Percentiles rank a stretch among this genome's conserved stretches.
Conservation (phyloP, 1,140 invertebrate species). For the Tenebrio molitor region DNA sequence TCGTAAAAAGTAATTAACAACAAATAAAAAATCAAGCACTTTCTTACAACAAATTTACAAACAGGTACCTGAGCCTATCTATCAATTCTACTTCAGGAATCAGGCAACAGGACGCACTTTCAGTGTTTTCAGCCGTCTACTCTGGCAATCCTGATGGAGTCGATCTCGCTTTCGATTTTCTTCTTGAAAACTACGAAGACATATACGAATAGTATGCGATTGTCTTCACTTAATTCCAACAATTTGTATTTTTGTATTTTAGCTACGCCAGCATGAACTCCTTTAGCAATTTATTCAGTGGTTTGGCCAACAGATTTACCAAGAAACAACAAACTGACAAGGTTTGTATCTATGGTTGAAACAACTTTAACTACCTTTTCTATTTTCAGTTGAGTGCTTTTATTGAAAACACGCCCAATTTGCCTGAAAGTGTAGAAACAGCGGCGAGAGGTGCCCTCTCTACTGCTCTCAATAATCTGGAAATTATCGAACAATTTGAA, state of each 20-base stretch:
- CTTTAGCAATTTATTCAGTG: not conserved
- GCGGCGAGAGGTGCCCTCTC: not conserved
- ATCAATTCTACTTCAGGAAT: conserved; percentile 11
- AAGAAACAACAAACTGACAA: conserved; percentile 74
- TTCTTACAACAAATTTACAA: not conserved
- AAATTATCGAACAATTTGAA: not conserved
- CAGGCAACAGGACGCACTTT: conserved; percentile 45
- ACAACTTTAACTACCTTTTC: not conserved
- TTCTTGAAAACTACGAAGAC: conserved; percentile 65
- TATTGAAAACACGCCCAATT: conserved; percentile 60
- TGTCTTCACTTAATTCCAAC: not conserved
- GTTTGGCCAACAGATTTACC: conserved; percentile 9
- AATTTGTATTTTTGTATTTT: not conserved
- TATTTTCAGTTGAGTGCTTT: not conserved
- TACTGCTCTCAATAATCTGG: conserved; percentile 4
- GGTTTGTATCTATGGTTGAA: conserved; percentile 64
- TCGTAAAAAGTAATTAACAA: not conserved
- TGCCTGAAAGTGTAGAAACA: conserved; percentile 8
- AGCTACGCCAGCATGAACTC: conserved; percentile 13
- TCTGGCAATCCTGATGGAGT: conserved; percentile 67
- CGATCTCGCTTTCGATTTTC: conserved; percentile 66
- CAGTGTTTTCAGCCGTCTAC: conserved; percentile 66
- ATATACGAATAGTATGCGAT: conserved; percentile 67
- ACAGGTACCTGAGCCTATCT: not conserved
- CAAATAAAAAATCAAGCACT: too few relatives aligned